A percentile compares a stretch with the other conserved stretches of the same genome.
Conservation (phyloP, 92 coral and sea anemone species). For the Chrysogorgia sp. region DNA sequence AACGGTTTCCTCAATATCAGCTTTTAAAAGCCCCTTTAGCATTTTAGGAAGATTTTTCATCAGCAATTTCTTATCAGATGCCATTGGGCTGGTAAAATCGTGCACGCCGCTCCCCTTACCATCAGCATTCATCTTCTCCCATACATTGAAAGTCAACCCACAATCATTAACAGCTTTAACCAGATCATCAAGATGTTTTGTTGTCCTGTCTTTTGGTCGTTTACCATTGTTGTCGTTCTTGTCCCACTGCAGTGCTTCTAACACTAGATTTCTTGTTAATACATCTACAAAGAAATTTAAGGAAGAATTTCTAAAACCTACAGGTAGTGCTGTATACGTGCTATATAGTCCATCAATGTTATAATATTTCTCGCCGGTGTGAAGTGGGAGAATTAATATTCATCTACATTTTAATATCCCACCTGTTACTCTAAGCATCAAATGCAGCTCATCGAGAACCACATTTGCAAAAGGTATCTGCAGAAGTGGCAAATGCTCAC, state of each 20-base stretch:
- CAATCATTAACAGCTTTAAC: background rate
- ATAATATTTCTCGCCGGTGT: no score
- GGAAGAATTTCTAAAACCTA: no score
- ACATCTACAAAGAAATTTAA: background rate
- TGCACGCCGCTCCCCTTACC: no score
- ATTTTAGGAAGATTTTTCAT: no score
- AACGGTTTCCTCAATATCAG: no score
- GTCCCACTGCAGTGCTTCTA: slow-evolving; percentile 7
- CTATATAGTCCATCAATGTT: no score
- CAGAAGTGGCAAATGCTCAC: background rate
- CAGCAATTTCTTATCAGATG: no score
- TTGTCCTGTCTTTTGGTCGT: background rate
- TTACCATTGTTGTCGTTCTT: background rate
- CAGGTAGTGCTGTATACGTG: no score
- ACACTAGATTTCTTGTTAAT: background rate
- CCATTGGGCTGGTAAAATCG: no score
- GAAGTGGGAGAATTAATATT: no score
- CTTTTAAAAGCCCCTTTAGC: no score
- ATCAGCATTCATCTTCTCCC: slow-evolving; percentile 28
- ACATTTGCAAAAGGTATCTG: background rate
- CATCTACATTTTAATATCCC: background rate
- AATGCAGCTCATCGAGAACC: slow-evolving; percentile 22
- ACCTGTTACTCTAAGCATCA: slow-evolving; percentile 25
- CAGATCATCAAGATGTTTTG: slow-evolving; percentile 9
- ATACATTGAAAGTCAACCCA: slow-evolving; percentile 20